Percentiles rank a stretch among this genome's conserved stretches.
phyloP scores from a whole-genome alignment of 2,888 invertebrate genomes.

The Pandemis cinnamomeana region DNA sequence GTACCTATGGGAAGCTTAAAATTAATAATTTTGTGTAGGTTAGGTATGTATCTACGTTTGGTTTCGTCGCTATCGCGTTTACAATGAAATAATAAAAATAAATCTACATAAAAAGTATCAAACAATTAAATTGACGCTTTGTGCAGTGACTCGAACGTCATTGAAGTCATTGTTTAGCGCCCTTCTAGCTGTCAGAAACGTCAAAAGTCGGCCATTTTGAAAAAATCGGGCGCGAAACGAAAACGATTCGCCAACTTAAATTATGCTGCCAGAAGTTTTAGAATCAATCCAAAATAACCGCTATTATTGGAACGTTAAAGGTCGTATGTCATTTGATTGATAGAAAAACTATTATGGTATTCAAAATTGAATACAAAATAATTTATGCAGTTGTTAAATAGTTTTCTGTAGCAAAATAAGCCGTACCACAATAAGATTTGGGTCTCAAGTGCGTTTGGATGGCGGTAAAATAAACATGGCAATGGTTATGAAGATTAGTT shows the following conservation, averaged over 20 bases:
- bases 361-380: conserved; percentile 17
- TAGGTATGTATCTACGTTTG: too few species aligned
- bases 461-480: conserved; percentile 15
- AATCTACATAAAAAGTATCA: conserved; percentile 33
- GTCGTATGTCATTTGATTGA: neutral
- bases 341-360: neutral
- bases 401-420: conserved; percentile 24
- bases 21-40: too few species aligned
- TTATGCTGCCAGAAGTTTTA: neutral
- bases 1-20: too few species aligned
- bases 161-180: conserved; percentile 48
- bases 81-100: neutral
- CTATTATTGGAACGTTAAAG: neutral
- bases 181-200: conserved; percentile 63
- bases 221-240: conserved; percentile 51
- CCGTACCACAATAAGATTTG: conserved; percentile 16
- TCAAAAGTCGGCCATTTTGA: conserved; percentile 61
- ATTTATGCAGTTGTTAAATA: neutral
- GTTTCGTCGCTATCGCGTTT: too few species aligned
- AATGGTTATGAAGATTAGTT: conserved; percentile 51
- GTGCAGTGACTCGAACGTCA: conserved; percentile 39
- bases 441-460: neutral
- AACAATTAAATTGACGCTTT: conserved; percentile 32
- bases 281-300: conserved; percentile 13
- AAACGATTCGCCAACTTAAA: conserved; percentile 19